phyloP scores from a whole-genome alignment of 2,113 vertebrate species.

The Psammodynastes pulverulentus region DNA sequence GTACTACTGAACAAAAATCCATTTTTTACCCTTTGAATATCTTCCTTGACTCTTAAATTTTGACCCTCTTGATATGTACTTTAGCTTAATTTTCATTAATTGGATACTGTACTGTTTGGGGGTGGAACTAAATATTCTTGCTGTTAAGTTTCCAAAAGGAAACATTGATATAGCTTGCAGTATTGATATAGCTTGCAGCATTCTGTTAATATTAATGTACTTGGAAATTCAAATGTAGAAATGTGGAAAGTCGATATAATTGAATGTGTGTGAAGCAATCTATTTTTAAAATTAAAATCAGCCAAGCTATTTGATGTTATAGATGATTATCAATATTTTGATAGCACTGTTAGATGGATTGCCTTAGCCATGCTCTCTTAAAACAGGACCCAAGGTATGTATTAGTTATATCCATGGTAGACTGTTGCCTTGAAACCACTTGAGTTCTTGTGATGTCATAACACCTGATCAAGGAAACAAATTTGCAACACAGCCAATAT shows the following conservation, averaged over 20 bases:
- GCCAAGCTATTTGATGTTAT: not conserved
- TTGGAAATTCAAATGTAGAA: not conserved
- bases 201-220: not conserved
- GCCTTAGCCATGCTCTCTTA: not conserved
- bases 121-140: not conserved
- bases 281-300: not conserved
- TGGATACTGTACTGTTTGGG: not conserved
- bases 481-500: not conserved
- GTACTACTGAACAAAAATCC: not conserved
- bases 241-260: not conserved
- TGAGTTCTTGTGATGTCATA: constrained; percentile 20
- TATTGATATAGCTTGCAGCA: not conserved
- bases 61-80: not conserved
- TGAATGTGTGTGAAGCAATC: not conserved
- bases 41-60: not conserved
- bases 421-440: not conserved
- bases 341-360: not conserved
- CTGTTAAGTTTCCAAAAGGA: not conserved
- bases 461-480: not conserved
- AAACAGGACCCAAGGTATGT: not conserved
- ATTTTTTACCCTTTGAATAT: not conserved
- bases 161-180: not conserved
- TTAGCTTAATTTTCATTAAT: not conserved
- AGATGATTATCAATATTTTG: not conserved
- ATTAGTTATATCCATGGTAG: not conserved